phyloP scores from a whole-genome alignment of 2,888 invertebrate species.

The Plebejus melissa region DNA sequence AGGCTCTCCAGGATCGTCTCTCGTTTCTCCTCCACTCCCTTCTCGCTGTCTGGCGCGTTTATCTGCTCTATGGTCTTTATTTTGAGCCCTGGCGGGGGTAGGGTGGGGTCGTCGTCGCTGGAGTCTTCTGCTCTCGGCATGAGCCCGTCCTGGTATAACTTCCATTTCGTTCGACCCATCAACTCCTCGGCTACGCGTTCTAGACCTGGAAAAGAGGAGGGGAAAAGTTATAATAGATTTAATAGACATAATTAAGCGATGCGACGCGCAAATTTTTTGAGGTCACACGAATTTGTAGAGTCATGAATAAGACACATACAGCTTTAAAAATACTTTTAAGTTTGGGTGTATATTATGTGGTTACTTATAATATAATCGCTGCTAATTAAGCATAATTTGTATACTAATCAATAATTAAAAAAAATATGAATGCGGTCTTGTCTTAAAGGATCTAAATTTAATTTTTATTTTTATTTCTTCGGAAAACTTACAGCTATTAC shows the following conservation, averaged over 20 bases:
- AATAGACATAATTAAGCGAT: background rate
- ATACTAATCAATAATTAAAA: too few relatives aligned
- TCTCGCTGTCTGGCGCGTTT: conserved; percentile 64
- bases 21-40: conserved; percentile 50
- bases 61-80: conserved; percentile 77
- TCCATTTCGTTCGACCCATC: conserved; percentile 98
- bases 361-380: too few relatives aligned
- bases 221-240: background rate
- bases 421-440: too few relatives aligned
- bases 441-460: too few relatives aligned
- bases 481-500: too few relatives aligned
- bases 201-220: conserved; percentile 84
- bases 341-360: too few relatives aligned
- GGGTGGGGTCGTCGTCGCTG: conserved; percentile 71
- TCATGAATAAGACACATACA: too few relatives aligned
- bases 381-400: too few relatives aligned
- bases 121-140: conserved; percentile 68
- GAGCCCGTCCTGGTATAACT: conserved; percentile 91
- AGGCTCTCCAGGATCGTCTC: conserved; percentile 77
- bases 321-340: too few relatives aligned
- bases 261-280: too few relatives aligned
- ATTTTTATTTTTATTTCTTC: too few relatives aligned
- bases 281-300: too few relatives aligned
- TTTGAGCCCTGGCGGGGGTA: conserved; percentile 70
- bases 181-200: conserved; percentile 98